Conservation (phyloP, 2,797 vertebrate species). For the Buceros bicornis region DNA sequence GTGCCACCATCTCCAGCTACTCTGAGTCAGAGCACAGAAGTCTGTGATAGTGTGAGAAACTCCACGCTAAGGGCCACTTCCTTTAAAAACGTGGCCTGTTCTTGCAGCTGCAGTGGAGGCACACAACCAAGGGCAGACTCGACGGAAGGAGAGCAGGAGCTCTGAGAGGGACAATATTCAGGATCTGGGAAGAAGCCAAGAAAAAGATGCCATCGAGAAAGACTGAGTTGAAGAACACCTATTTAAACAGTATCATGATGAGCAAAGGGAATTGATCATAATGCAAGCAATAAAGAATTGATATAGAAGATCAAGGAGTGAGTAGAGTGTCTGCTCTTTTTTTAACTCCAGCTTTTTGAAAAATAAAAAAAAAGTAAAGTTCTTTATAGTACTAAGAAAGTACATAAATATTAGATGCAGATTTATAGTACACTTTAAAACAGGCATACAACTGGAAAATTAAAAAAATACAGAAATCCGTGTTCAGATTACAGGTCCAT, state of each 20-base stretch:
- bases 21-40: neutral
- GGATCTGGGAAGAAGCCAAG: neutral
- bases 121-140: neutral
- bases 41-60: neutral
- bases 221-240: neutral
- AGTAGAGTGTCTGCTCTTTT: neutral
- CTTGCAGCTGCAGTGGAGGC: neutral
- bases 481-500: neutral
- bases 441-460: neutral
- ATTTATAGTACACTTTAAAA: neutral
- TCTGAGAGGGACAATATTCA: neutral
- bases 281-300: neutral
- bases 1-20: neutral
- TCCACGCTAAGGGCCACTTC: rapidly evolving
- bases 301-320: neutral
- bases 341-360: neutral
- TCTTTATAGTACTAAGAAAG: neutral
- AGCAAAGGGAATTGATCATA: neutral
- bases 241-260: neutral
- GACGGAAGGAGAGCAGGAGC: neutral
- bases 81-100: neutral
- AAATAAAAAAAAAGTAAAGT: neutral
- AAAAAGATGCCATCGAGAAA: neutral
- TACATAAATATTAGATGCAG: neutral
- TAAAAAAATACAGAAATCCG: neutral